Base-by-base conservation (phyloP, 2,888 invertebrate species). In the Auanema sp. region DNA sequence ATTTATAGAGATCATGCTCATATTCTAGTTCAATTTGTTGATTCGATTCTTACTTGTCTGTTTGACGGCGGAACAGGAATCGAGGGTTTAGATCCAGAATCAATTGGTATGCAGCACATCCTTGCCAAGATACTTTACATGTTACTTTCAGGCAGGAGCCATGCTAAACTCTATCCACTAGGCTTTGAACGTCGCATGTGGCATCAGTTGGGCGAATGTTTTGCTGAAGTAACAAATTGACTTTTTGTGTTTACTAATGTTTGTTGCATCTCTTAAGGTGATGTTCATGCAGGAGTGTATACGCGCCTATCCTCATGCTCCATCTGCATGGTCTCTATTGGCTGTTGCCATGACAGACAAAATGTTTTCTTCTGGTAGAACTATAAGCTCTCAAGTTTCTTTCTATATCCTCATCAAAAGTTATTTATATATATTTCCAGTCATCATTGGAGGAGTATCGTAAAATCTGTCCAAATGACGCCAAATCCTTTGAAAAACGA, bases 281-380 rank as follows among this genome's bases (percentile, higher is more conserved):
- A 76, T 78, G 77, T 78, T 77, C 67, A 73, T 68, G 52, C 79
- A 80, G 60, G 79, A 79, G 33, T 77, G 77, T 52, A 75, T 79
- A 12, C 66, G 79, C 4, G 79, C 78, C 10, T 79, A 77, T 64
- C 79, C 79, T 8, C 79, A 77, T 51, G 79, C 79, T 1, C 73
- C 79, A 10, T 66, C 68, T 2, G 79, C 79, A 12, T 79, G 79
- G 79, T 75, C 75, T 14, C 62, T 76, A 10, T 41, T 79, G 11
- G 64, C 69, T 42, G 78, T 79, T 18, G 66, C 76, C 4, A 68
- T 75, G 65, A 77, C 78, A 4, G 79, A 79, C 44, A 60, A 62
- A 44, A 69, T 75, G 60, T 75, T 62, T 49, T 61, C 63, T 0
- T 62, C 68, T 1, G 55, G 65, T 52, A 65, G 33, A 33, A 33